Conservation (phyloP, 2,888 invertebrate species). For the Pammene fasciana region DNA sequence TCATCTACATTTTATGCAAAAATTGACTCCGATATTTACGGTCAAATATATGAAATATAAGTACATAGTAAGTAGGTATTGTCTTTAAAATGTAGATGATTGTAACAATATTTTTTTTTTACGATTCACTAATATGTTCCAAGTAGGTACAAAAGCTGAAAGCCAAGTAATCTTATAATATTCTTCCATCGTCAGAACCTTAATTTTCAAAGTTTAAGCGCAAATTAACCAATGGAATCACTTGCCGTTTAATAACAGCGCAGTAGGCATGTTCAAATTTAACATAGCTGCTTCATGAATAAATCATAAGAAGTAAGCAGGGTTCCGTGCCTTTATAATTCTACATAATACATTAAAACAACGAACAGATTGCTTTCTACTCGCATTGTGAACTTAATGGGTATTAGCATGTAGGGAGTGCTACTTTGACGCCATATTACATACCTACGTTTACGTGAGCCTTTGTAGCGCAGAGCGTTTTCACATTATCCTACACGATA, state of each 20-base stretch:
- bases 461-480: constrained; percentile 23
- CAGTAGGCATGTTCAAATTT: constrained; percentile 79
- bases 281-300: constrained; percentile 78
- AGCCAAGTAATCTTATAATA: background rate
- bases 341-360: constrained; percentile 83
- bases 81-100: background rate
- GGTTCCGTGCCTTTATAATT: constrained; percentile 80
- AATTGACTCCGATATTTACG: background rate
- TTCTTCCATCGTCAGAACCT: background rate
- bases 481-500: too few relatives aligned
- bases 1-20: constrained; percentile 4
- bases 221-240: constrained; percentile 57
- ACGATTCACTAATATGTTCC: too few relatives aligned
- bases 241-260: constrained; percentile 68
- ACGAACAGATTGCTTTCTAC: constrained; percentile 80
- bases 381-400: constrained; percentile 79
- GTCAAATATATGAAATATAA: too few relatives aligned
- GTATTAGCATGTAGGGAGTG: constrained; percentile 65
- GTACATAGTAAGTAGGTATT: too few relatives aligned
- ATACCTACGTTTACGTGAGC: constrained; percentile 23
- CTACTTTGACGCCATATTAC: constrained; percentile 23
- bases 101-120: too few relatives aligned
- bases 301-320: constrained; percentile 81
- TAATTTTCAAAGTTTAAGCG: constrained; percentile 22
- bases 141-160: too few relatives aligned